Evolutionary conservation across 2,888 invertebrate species (phyloP).

Genomic region (Noctua janthe): DNA sequence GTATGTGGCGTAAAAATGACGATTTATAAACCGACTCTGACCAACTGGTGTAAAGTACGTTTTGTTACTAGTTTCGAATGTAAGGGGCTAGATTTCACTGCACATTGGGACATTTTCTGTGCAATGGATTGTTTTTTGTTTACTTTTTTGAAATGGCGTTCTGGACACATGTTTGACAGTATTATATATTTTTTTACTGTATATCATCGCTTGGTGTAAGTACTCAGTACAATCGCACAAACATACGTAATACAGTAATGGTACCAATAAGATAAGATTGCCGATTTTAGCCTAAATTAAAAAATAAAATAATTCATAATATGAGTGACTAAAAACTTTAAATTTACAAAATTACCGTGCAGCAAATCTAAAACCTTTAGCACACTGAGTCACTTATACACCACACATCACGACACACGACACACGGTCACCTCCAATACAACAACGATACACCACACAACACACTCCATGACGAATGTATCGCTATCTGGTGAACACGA

Average conservation of each 20-base stretch:
- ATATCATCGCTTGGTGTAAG: not conserved
- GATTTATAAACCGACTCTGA: conserved; percentile 8
- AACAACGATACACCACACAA: not conserved
- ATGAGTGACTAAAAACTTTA: not conserved
- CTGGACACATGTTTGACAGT: not conserved
- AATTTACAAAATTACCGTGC: not conserved
- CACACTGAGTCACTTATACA: not conserved
- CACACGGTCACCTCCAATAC: not conserved
- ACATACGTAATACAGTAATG: not conserved
- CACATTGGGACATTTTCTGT: not conserved
- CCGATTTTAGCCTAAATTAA: too few relatives aligned
- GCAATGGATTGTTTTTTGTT: too few relatives aligned
- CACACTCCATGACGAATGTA: not conserved
- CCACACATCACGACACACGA: not conserved
- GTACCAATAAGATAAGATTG: not conserved
- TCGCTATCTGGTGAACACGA: conserved; percentile 8
- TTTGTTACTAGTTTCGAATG: not conserved
- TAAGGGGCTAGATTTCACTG: not conserved
- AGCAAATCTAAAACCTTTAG: not conserved
- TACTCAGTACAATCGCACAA: not conserved
- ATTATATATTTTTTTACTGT: not conserved
- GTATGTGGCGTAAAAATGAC: not conserved
- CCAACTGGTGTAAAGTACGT: not conserved
- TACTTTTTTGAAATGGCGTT: not conserved
- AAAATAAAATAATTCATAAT: not conserved